Conservation (phyloP, 2,888 invertebrate genomes). For the Cremastobaeus sp. region DNA sequence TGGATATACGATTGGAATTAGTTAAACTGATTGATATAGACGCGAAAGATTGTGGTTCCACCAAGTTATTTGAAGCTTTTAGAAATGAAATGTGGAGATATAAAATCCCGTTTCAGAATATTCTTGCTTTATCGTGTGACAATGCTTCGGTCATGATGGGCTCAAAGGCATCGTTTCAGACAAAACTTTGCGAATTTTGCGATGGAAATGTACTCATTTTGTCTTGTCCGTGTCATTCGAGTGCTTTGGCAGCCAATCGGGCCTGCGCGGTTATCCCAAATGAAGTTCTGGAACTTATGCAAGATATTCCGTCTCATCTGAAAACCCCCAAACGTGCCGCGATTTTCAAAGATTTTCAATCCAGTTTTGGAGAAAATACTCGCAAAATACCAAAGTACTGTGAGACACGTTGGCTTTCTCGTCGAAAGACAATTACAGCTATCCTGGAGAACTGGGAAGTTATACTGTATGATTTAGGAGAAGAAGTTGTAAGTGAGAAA, state of each 20-base stretch:
- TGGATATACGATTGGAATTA: not conserved
- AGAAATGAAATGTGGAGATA: constrained; percentile 1
- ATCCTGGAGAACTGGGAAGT: not conserved
- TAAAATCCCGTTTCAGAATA: constrained; percentile 11
- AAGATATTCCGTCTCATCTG: not conserved
- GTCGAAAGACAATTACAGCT: not conserved
- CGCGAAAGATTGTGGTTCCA: not conserved
- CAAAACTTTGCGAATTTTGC: not conserved
- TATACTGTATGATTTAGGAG: not conserved
- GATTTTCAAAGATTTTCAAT: constrained; percentile 6
- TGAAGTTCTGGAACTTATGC: not conserved
- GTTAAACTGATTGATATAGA: not conserved
- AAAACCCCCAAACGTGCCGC: constrained; percentile 3
- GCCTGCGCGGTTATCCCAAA: not conserved
- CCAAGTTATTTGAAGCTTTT: constrained; percentile 4
- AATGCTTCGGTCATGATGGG: constrained; percentile 7
- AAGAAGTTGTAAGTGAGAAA: not conserved
- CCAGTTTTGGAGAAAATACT: not conserved
- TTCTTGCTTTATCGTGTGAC: constrained; percentile 3
- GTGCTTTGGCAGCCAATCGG: not conserved
- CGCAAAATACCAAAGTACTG: not conserved
- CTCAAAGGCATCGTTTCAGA: not conserved
- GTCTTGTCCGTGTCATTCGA: constrained; percentile 4
- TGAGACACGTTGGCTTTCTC: constrained; percentile 1
- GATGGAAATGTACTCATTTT: not conserved